Evolutionary conservation across 2,113 vertebrate species (phyloP).

Genomic region (Trematocara zebra): DNA sequence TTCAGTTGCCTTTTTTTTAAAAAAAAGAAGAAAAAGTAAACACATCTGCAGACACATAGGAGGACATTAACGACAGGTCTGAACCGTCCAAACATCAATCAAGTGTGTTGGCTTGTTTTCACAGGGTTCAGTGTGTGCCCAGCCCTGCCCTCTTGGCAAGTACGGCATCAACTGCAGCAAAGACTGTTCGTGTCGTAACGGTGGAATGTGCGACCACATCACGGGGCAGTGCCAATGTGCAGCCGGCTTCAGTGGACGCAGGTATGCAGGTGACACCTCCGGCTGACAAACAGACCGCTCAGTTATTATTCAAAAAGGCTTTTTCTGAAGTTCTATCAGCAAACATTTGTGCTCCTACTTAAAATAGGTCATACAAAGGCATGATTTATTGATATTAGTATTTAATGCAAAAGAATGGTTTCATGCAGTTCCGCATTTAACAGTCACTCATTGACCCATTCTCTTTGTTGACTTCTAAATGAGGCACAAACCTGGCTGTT

Average conservation of each 20-base stretch:
- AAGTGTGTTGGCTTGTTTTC: slow-evolving; percentile 3
- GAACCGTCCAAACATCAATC: not conserved
- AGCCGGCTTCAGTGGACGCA: slow-evolving; percentile 90
- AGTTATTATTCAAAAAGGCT: not conserved
- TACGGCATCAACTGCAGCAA: slow-evolving; percentile 95
- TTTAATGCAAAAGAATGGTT: slow-evolving; percentile 30
- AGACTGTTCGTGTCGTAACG: slow-evolving; percentile 92
- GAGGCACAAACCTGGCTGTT: slow-evolving; percentile 38
- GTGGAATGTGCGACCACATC: slow-evolving; percentile 91
- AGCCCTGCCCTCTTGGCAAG: slow-evolving; percentile 89
- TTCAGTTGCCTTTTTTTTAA: not conserved
- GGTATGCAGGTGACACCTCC: slow-evolving; percentile 70
- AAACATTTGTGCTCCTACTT: slow-evolving; percentile 23
- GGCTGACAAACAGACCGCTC: not conserved
- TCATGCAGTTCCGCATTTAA: slow-evolving; percentile 7
- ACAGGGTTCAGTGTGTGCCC: slow-evolving; percentile 93
- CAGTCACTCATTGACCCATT: slow-evolving; percentile 43
- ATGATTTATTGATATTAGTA: slow-evolving; percentile 35
- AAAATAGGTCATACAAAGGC: slow-evolving; percentile 41
- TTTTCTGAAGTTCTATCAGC: not conserved
- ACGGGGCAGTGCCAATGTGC: slow-evolving; percentile 89
- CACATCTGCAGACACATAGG: not conserved
- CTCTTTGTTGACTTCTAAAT: slow-evolving; percentile 51
- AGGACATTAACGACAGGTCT: not conserved
- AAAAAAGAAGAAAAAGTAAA: not conserved